Percentiles rank a stretch among this genome's conserved stretches.
These are phyloP conservation scores for Amazona vittata DNA, from an alignment of 2,113 vertebrate genomes.

Conservation along the genomic window DNA sequence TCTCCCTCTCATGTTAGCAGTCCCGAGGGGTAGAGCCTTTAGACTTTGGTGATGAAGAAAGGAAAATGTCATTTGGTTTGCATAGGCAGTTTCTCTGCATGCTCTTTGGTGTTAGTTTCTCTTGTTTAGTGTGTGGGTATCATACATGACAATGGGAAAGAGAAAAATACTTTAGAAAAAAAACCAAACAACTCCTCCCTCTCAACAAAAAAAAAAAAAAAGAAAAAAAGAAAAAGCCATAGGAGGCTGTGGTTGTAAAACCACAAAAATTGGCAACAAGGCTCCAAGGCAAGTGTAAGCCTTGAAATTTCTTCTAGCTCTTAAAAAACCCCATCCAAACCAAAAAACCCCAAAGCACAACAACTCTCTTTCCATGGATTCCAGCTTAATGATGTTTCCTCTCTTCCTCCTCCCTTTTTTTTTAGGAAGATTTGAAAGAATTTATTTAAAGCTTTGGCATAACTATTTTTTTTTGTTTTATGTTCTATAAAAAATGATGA, in stretches of 20 bases:
- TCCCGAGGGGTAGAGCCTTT: not conserved
- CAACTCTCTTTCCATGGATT: conserved; percentile 50
- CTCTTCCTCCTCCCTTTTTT: not conserved
- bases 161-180: conserved; percentile 58
- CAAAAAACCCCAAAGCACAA: conserved; percentile 34
- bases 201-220: not conserved
- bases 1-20: not conserved
- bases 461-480: not conserved
- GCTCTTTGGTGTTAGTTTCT: conserved; percentile 25
- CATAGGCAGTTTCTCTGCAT: not conserved
- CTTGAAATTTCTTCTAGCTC: conserved; percentile 60
- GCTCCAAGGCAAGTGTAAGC: conserved; percentile 59
- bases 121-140: conserved; percentile 38
- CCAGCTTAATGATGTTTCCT: not conserved
- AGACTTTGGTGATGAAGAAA: not conserved
- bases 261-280: conserved; percentile 54
- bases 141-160: conserved; percentile 35
- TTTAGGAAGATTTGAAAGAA: not conserved
- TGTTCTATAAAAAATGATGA: not conserved
- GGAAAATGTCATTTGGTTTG: not conserved
- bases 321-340: conserved; percentile 26
- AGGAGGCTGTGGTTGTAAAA: conserved; percentile 48
- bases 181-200: conserved; percentile 50
- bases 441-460: not conserved
- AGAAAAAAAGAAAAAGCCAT: not conserved